Percentiles rank a stretch among this genome's conserved stretches.
These are phyloP conservation scores for Archegozetes longisetosus DNA, from an alignment of 1,140 invertebrate genomes.

Conservation along the genomic window DNA sequence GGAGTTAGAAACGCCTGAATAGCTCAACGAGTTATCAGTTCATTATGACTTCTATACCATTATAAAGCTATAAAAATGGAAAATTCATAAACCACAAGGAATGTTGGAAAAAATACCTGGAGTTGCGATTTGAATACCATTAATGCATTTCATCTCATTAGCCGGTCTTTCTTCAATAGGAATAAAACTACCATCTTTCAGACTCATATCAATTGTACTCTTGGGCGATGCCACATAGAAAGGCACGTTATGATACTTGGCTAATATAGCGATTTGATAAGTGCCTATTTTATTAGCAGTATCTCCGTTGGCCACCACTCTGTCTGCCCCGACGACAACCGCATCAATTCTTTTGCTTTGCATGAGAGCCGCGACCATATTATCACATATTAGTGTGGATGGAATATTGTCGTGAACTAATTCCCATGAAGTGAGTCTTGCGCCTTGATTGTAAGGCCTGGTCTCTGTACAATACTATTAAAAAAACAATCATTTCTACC, in stretches of 20 bases:
- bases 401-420: slow-evolving; percentile 83
- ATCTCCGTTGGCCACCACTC: slow-evolving; percentile 67
- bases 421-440: slow-evolving; percentile 88
- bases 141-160: slow-evolving; percentile 74
- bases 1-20: too few species aligned
- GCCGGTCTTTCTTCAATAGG: slow-evolving; percentile 82
- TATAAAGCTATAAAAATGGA: neutral
- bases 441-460: slow-evolving; percentile 91
- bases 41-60: neutral
- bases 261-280: slow-evolving; percentile 77
- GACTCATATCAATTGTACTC: slow-evolving; percentile 72
- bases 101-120: slow-evolving; percentile 39
- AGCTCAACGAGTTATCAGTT: too few species aligned
- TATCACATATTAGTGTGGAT: slow-evolving; percentile 80
- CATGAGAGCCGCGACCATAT: slow-evolving; percentile 83
- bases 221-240: slow-evolving; percentile 90
- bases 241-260: slow-evolving; percentile 75
- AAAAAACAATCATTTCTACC: too few species aligned
- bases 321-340: slow-evolving; percentile 36
- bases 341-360: slow-evolving; percentile 39
- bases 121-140: slow-evolving; percentile 64
- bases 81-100: neutral
- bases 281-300: slow-evolving; percentile 99
- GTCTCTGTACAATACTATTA: slow-evolving; percentile 85
- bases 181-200: slow-evolving; percentile 64